Conservation (phyloP, 2,888 invertebrate genomes). For the Pardosa pseudoannulata region DNA sequence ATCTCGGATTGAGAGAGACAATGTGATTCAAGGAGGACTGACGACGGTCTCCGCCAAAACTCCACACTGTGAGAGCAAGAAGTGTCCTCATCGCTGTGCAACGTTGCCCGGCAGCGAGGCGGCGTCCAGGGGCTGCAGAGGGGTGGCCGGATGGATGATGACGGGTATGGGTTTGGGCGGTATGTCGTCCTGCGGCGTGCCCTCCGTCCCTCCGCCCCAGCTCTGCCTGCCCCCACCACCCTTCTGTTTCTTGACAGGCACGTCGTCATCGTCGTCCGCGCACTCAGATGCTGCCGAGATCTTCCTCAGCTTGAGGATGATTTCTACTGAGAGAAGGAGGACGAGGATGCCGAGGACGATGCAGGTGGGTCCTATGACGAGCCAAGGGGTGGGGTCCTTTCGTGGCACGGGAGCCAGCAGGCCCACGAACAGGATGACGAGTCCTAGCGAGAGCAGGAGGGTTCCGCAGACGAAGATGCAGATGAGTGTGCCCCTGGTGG, state of each 20-base stretch:
- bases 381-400: conserved; percentile 65
- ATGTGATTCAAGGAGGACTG: too few species aligned
- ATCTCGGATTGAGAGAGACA: too few species aligned
- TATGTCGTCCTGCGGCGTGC: neutral
- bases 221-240: neutral
- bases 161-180: conserved; percentile 22
- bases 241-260: neutral
- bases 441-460: conserved; percentile 42
- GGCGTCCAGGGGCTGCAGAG: conserved; percentile 43
- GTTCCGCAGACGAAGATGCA: conserved; percentile 70
- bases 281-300: conserved; percentile 25
- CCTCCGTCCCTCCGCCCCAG: neutral
- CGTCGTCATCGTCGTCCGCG: neutral
- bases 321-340: conserved; percentile 67
- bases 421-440: conserved; percentile 41
- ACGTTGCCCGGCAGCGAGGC: conserved; percentile 1
- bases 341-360: conserved; percentile 70
- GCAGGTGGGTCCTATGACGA: conserved; percentile 72
- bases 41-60: too few species aligned
- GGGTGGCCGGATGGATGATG: conserved; percentile 53
- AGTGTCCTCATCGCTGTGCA: conserved; percentile 37
- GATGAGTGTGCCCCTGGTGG: conserved; percentile 62
- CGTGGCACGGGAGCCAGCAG: conserved; percentile 44
- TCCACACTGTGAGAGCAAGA: too few species aligned
- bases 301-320: conserved; percentile 65